phyloP scores from a whole-genome alignment of 2,888 invertebrate genomes.

The Lithophane leautieri region DNA sequence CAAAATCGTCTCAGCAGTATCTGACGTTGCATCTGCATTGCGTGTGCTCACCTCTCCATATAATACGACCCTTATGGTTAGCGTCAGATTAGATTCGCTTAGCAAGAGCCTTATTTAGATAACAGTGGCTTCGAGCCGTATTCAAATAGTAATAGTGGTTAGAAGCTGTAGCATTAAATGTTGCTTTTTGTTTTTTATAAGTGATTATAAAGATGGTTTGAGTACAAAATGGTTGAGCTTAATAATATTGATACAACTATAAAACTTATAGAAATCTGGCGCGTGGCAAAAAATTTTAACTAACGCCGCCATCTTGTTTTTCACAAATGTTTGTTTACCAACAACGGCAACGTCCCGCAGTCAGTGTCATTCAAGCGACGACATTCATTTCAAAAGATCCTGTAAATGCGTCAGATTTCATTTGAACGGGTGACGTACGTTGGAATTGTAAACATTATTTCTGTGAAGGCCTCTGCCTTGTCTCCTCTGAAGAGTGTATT shows the following conservation, averaged over 20 bases:
- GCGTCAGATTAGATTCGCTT: conserved; percentile 78
- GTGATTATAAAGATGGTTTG: background rate
- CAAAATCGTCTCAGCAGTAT: conserved; percentile 80
- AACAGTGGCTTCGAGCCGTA: conserved; percentile 42
- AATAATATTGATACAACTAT: too few species aligned
- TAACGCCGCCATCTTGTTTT: too few species aligned
- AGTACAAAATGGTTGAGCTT: background rate
- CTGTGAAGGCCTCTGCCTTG: too few species aligned
- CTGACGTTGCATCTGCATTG: conserved; percentile 72
- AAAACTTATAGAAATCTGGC: background rate
- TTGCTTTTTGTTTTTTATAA: conserved; percentile 8
- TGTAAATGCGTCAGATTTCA: too few species aligned
- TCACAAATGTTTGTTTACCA: too few species aligned
- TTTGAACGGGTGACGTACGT: too few species aligned
- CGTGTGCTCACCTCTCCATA: conserved; percentile 70
- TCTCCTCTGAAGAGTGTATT: too few species aligned
- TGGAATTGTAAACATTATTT: too few species aligned
- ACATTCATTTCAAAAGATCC: too few species aligned
- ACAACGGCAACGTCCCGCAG: too few species aligned
- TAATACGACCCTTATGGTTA: conserved; percentile 74
- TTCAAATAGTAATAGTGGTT: conserved; percentile 58
- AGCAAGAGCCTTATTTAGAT: conserved; percentile 45
- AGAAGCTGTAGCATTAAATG: conserved; percentile 23
- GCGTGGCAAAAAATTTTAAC: background rate
- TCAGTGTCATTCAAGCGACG: too few species aligned